These are phyloP conservation scores for Podiceps cristatus DNA, from an alignment of 2,113 vertebrate species.

Conservation along the genomic window DNA sequence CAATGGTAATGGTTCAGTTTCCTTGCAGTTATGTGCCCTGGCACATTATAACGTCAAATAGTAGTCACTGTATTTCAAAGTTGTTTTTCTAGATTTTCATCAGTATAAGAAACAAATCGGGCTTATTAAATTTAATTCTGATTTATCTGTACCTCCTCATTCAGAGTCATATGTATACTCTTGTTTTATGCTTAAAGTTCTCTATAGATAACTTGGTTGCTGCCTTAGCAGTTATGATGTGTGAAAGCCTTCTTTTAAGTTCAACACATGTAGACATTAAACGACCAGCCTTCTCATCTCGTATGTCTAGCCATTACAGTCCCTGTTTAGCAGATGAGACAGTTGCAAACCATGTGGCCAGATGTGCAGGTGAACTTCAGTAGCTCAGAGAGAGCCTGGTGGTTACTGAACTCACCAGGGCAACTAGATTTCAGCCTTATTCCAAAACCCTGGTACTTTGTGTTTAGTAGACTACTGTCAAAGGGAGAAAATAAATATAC, in stretches of 20 bases:
- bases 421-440: neutral
- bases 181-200: neutral
- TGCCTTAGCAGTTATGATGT: neutral
- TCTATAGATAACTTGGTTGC: neutral
- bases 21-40: neutral
- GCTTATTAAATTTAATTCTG: neutral
- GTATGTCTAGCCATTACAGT: neutral
- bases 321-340: neutral
- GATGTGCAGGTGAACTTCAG: neutral
- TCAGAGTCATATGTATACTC: fast-evolving
- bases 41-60: neutral
- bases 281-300: neutral
- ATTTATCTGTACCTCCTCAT: neutral
- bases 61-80: neutral
- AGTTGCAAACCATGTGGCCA: neutral
- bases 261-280: neutral
- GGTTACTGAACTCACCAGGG: neutral
- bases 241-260: neutral
- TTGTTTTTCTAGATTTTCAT: neutral
- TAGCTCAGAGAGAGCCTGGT: neutral
- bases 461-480: neutral
- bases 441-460: neutral
- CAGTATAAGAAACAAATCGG: neutral
- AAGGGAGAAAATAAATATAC: neutral
- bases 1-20: neutral